Evolutionary conservation across 2,113 vertebrate species (phyloP).

Genomic region (Mola mola): DNA sequence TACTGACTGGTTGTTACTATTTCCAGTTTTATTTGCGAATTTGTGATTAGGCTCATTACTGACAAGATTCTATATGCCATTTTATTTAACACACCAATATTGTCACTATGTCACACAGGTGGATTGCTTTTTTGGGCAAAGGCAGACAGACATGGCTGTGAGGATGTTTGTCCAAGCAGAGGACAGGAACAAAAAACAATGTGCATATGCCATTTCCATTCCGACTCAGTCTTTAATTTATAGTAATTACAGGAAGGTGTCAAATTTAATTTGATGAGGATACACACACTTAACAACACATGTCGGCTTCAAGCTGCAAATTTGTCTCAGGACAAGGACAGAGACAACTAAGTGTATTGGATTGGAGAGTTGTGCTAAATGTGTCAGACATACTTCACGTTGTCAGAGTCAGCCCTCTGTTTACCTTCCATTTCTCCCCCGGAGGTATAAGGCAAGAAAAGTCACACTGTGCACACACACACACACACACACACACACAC

Average conservation of each 20-base stretch:
- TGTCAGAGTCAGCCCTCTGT: conserved; percentile 3
- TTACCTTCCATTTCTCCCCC: conserved; percentile 4
- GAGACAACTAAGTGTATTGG: conserved; percentile 13
- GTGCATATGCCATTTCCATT: no score
- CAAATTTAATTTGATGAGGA: conserved; percentile 7
- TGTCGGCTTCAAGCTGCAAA: neutral
- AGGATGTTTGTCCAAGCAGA: no score
- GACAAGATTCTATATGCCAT: no score
- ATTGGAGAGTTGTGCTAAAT: conserved; percentile 9
- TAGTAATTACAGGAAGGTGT: conserved; percentile 6
- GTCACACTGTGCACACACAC: neutral
- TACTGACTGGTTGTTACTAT: no score
- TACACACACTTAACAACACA: neutral
- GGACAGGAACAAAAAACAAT: no score
- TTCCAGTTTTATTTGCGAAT: neutral
- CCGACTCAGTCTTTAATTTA: no score
- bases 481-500: conserved; percentile 9
- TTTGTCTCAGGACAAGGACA: neutral
- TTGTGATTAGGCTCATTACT: no score
- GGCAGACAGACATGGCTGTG: no score
- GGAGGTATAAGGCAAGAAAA: conserved; percentile 20
- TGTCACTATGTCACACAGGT: no score
- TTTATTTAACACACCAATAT: no score
- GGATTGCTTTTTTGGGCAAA: no score
- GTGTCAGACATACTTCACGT: conserved; percentile 27